Evolutionary conservation across 2,797 vertebrate genomes (phyloP), one percentile per base, ranked within the genome.

Genomic region (Gymnothorax reevesii): DNA sequence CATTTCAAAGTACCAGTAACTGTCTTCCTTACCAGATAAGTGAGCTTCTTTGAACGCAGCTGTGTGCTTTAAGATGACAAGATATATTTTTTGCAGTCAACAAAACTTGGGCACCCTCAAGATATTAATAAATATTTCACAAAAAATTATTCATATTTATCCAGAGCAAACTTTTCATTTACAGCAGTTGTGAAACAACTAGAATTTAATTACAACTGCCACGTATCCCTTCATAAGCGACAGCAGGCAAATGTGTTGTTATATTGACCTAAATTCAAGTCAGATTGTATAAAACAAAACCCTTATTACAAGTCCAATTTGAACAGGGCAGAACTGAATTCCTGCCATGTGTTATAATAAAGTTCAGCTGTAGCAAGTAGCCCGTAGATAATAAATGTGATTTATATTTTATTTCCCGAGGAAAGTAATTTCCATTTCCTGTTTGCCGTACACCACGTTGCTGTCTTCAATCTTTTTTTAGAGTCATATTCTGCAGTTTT

Each of bases 261-360:
- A 55, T 79, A 52, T 49, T 79, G 17, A 79, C 77, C 12, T n/a
- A 54, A 80, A 80, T 80, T 80, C 17, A 80, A 80, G 77, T 80
- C 75, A 80, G 52, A 80, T 80, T 80, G 20, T 54, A 80, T 52
- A 22, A 54, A 8, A 55, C 55, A 13, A 75, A 42, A 42, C 33
- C 27, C 6, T 42, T 17, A 20, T 10, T 49, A 80, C n/a, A 55
- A 54, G 77, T 22, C 10, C 77, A 55, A n/a, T 33, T 80, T 80
- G 49, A 55, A 55, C 10, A 52, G 49, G 49, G 55, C 77, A 54
- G 33, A 49, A 42, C 17, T 49, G 73, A 5, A 77, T 77, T 52
- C 73, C 20, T 17, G 52, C 15, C 2, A 42, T 49, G n/a, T 55
- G 52, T 55, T 80, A 9, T 55, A 80, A 80, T 80, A 80, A 55